Percentiles rank a stretch among this genome's conserved stretches.
Conservation (phyloP, 1,140 invertebrate species). For the Holotrichia oblita region DNA sequence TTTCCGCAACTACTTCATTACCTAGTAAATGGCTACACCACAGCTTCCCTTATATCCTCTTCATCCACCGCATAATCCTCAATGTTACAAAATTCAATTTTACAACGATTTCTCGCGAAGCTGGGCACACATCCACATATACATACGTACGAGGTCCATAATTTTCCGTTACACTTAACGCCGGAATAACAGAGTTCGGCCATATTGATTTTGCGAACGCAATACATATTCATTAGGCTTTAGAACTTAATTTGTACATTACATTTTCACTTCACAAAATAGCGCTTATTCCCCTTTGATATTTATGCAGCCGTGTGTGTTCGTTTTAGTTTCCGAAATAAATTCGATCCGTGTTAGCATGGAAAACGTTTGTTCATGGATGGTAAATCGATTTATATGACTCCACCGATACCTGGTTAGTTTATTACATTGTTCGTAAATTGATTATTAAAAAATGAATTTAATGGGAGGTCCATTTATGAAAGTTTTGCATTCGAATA, state of each 20-base stretch:
- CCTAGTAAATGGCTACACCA: no score
- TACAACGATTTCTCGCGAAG: not conserved
- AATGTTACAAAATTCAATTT: not conserved
- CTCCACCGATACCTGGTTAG: not conserved
- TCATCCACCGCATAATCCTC: not conserved
- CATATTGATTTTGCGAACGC: slow-evolving; percentile 9
- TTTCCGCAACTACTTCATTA: no score
- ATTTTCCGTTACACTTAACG: slow-evolving; percentile 23
- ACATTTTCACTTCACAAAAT: slow-evolving; percentile 20
- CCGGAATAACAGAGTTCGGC: slow-evolving; percentile 10
- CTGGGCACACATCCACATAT: not conserved
- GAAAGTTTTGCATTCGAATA: no score
- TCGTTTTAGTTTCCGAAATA: not conserved
- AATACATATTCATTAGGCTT: slow-evolving; percentile 25
- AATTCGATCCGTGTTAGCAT: not conserved
- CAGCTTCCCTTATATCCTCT: no score
- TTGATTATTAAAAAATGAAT: no score
- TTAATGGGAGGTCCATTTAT: no score
- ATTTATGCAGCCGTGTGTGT: not conserved
- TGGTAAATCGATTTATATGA: not conserved
- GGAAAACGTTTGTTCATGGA: not conserved
- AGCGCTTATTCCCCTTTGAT: not conserved
- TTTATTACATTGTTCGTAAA: no score
- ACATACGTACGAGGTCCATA: not conserved
- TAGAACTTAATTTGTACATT: slow-evolving; percentile 32